These are phyloP conservation scores for Bombus picipes DNA, from an alignment of 1,140 invertebrate species.

Conservation along the genomic window DNA sequence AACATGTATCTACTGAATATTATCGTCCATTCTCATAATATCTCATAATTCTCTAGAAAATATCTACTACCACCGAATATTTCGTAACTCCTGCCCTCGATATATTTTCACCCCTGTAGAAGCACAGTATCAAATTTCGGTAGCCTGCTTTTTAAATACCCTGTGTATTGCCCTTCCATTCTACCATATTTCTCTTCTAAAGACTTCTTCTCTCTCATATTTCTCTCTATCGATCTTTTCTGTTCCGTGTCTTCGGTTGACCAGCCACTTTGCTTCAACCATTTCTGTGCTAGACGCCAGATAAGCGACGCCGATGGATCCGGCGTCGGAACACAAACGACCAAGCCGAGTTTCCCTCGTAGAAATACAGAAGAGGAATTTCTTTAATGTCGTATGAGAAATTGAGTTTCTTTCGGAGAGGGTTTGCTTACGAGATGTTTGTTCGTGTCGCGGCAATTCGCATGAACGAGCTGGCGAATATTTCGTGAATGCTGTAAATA, in stretches of 20 bases:
- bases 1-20: too few relatives aligned
- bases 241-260: not conserved
- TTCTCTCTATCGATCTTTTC: conserved; percentile 63
- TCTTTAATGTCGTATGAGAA: not conserved
- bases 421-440: not conserved
- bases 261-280: conserved; percentile 3
- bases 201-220: not conserved
- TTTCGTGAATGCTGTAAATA: not conserved
- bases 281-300: conserved; percentile 19
- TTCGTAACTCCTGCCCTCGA: too few relatives aligned
- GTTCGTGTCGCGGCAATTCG: not conserved
- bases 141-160: not conserved
- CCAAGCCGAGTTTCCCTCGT: not conserved
- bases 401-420: not conserved
- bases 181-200: not conserved
- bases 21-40: too few relatives aligned
- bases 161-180: too few relatives aligned
- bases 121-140: not conserved
- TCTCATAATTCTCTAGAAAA: too few relatives aligned
- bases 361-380: not conserved
- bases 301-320: conserved; percentile 41
- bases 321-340: conserved; percentile 14
- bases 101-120: not conserved
- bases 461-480: not conserved
- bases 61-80: too few relatives aligned